Evolutionary conservation across 2,797 vertebrate genomes (phyloP), one percentile per base, ranked within the genome.

Genomic region (Echiichthys vipera): DNA sequence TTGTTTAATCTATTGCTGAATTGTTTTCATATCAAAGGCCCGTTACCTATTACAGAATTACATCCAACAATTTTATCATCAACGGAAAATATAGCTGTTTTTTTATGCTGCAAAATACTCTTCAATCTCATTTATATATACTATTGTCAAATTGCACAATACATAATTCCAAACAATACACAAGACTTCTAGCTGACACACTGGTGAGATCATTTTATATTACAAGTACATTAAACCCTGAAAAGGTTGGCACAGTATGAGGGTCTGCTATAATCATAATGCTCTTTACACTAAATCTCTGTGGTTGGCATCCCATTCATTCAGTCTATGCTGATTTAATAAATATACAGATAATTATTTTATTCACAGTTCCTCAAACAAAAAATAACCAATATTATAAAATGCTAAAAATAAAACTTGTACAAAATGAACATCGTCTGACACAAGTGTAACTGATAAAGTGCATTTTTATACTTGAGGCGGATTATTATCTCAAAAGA

Each of bases 391-490:
- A 22, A 58, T 72, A 50, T 57, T 42, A 50, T 57, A 71, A 77
- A 85, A 84, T 10, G 2, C 18, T 43, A 27, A 42, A 73, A 89
- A 71, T 32, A 47, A 77, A 72, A 65, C 8, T 34, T 24, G 34
- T 71, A 65, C 51, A 81, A 78, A 76, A 68, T 59, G 4, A 67
- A 71, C 25, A 68, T 53, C 47, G 20, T 75, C 14, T 71, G 30
- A 62, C 40, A 63, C 20, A 43, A 8, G 22, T 17, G 7, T 59
- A 78, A 81, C 65, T 76, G 20, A 80, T 70, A 80, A 89, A 88
- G 81, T 89, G 83, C 86, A 73, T 89, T 77, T 81, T 20, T 74
- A 72, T 70, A 69, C 29, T 74, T 81, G 84, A 85, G 87, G 83
- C 80, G 81, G 77, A 80, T 71, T 69, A 49, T 73, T 67, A 51